Evolutionary conservation across 2,888 invertebrate species (phyloP).

Genomic region (Coleophora deauratella): DNA sequence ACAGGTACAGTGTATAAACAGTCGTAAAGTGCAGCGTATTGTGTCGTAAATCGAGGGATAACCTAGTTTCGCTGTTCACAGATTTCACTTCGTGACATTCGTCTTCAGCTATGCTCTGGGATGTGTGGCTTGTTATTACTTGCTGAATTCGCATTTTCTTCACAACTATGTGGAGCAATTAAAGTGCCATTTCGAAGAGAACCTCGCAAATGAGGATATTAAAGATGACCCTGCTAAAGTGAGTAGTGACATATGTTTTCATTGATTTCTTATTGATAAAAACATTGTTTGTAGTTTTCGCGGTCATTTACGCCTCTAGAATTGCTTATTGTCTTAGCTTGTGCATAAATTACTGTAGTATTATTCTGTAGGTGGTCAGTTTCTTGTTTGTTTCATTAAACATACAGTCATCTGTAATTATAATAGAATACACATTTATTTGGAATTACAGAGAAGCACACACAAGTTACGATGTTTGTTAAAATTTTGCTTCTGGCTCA

Average conservation of each 20-base stretch:
- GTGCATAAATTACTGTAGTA: not conserved
- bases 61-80: conserved; percentile 38
- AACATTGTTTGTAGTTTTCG: conserved; percentile 21
- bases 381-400: not conserved
- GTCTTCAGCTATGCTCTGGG: conserved; percentile 63
- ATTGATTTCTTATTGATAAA: conserved; percentile 6
- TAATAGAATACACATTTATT: not conserved
- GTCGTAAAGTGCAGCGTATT: conserved; percentile 7
- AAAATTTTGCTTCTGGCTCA: too few relatives aligned
- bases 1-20: conserved; percentile 37
- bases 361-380: not conserved
- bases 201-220: conserved; percentile 25
- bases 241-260: conserved; percentile 28
- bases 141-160: conserved; percentile 47
- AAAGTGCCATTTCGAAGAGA: conserved; percentile 49
- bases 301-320: conserved; percentile 25
- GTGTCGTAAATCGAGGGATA: conserved; percentile 17
- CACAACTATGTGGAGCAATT: conserved; percentile 47
- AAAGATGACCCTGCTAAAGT: conserved; percentile 37
- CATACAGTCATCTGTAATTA: not conserved
- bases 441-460: not conserved
- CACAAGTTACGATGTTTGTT: too few relatives aligned
- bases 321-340: not conserved
- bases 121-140: conserved; percentile 68
- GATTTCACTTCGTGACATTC: conserved; percentile 63